A percentile compares a stretch with the other conserved stretches of the same genome.
Conservation (phyloP, 2,113 vertebrate species). For the human (Homo sapiens) region GRCh38 chrX:111175501-111176000, state of each 20-base stretch:
- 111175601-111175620: slow-evolving; percentile 25
- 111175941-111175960: not conserved
- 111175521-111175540: slow-evolving; percentile 8
- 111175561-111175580: not conserved
- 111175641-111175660: slow-evolving; percentile 8
- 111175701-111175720: slow-evolving; percentile 32
- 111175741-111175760: slow-evolving; percentile 40
- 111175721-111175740: slow-evolving; percentile 28
- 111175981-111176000: not conserved
- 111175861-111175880: not conserved
- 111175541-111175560: not conserved
- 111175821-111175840: slow-evolving; percentile 34
- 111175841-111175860: slow-evolving; percentile 7
- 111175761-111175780: slow-evolving; percentile 8
- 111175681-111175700: slow-evolving; percentile 10
- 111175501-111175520: not conserved
- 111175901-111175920: not conserved
- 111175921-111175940: slow-evolving; percentile 49
- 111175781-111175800: not conserved
- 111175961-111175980: not conserved
- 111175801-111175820: slow-evolving; percentile 39
- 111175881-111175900: slow-evolving; percentile 30
- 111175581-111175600: not conserved
- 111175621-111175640: not conserved
- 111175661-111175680: slow-evolving; percentile 16